Percentiles rank a stretch among this genome's conserved stretches.
These are phyloP conservation scores for Butorides virescens DNA, from an alignment of 2,113 vertebrate genomes.

Conservation along the genomic window DNA sequence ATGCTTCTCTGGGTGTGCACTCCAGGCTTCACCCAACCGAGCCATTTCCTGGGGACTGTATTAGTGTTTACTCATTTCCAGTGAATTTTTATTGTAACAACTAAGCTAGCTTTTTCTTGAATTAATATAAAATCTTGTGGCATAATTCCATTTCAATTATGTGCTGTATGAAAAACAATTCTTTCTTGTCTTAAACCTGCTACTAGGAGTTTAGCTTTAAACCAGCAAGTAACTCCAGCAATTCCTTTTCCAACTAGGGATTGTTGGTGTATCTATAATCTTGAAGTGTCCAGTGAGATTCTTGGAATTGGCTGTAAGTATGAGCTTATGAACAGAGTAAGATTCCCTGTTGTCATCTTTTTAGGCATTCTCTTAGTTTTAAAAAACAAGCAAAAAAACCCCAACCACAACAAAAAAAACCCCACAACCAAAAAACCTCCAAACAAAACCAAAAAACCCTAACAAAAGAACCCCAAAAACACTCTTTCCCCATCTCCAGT, in stretches of 20 bases:
- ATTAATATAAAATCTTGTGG: background rate
- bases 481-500: background rate
- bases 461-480: background rate
- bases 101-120: background rate
- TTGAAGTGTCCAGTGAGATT: background rate
- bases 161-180: background rate
- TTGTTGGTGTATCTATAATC: background rate
- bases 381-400: background rate
- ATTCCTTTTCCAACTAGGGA: background rate
- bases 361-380: background rate
- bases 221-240: background rate
- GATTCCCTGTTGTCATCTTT: background rate
- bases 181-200: background rate
- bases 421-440: background rate
- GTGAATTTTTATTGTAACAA: background rate
- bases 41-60: background rate
- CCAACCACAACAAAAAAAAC: background rate
- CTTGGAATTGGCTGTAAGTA: background rate
- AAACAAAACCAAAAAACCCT: rapidly evolving
- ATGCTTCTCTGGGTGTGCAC: background rate
- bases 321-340: background rate
- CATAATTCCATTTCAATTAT: background rate
- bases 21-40: background rate
- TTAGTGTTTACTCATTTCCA: background rate
- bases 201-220: background rate